Evolutionary conservation across 30 jellyfish, hydroid and myxozoan species (phyloP).

Genomic region (Phacellophora camtschatica): DNA sequence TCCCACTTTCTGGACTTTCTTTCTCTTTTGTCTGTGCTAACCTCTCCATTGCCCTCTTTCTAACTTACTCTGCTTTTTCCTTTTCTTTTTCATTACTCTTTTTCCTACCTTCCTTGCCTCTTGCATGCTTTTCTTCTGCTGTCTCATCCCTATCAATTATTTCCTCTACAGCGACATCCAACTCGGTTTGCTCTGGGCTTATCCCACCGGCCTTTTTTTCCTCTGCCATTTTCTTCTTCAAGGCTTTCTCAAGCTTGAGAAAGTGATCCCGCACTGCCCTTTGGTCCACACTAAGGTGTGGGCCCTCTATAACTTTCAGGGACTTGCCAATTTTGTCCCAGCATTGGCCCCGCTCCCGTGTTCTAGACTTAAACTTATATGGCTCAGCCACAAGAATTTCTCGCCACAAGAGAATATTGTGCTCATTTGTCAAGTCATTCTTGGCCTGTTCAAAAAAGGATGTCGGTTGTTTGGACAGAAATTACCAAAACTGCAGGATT

Average conservation of each 20-base stretch:
- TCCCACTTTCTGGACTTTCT: neutral
- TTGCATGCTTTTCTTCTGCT: neutral
- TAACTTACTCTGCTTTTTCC: slow-evolving; percentile 3
- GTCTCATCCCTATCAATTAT: neutral
- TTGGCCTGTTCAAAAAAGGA: neutral
- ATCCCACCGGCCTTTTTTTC: slow-evolving; percentile 8
- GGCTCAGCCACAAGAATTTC: neutral
- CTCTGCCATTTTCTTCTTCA: neutral
- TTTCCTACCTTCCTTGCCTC: neutral
- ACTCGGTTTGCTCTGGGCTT: neutral
- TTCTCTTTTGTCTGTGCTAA: neutral
- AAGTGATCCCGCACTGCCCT: slow-evolving; percentile 13
- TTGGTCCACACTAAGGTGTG: neutral
- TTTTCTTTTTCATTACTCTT: neutral
- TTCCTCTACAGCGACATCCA: slow-evolving; percentile 1
- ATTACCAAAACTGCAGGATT: too few relatives aligned
- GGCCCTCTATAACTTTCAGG: neutral
- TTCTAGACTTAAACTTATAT: neutral
- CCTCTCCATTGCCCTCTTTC: slow-evolving; percentile 7
- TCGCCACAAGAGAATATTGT: neutral
- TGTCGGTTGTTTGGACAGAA: too few relatives aligned
- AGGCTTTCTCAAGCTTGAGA: neutral
- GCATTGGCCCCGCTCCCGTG: slow-evolving; percentile 1
- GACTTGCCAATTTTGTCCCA: neutral
- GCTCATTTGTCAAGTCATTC: neutral